These are phyloP conservation scores for Sminthurinus aureus DNA, from an alignment of 2,888 invertebrate genomes.

Conservation along the genomic window DNA sequence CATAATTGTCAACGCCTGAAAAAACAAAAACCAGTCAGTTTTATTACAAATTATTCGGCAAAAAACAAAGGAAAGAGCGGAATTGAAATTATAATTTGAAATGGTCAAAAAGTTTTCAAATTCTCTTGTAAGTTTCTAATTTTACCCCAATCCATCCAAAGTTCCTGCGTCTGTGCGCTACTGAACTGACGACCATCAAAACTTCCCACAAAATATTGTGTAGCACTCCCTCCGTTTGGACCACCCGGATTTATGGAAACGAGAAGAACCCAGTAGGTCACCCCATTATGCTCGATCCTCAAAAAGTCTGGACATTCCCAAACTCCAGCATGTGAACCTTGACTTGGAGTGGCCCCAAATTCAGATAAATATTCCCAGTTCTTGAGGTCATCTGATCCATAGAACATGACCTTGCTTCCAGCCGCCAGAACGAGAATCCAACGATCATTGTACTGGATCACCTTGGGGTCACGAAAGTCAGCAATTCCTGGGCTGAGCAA, in stretches of 20 bases:
- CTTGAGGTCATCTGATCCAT: constrained; percentile 46
- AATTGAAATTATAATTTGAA: background rate
- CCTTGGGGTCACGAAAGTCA: constrained; percentile 58
- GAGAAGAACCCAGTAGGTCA: constrained; percentile 52
- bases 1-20: constrained; percentile 56
- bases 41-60: background rate
- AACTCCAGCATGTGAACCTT: constrained; percentile 52
- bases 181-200: constrained; percentile 47
- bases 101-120: background rate
- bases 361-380: constrained; percentile 46
- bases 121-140: background rate
- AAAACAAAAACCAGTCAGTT: too few relatives aligned
- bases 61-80: background rate
- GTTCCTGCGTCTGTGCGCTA: constrained; percentile 36
- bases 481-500: constrained; percentile 1
- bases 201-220: constrained; percentile 56
- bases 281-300: constrained; percentile 22
- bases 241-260: constrained; percentile 57
- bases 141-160: constrained; percentile 58
- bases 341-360: constrained; percentile 49
- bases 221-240: constrained; percentile 54
- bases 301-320: constrained; percentile 58
- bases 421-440: constrained; percentile 54
- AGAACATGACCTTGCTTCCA: constrained; percentile 49
- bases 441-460: constrained; percentile 32